Conservation (phyloP, 1,140 invertebrate genomes). For the Cotesia typhae region DNA sequence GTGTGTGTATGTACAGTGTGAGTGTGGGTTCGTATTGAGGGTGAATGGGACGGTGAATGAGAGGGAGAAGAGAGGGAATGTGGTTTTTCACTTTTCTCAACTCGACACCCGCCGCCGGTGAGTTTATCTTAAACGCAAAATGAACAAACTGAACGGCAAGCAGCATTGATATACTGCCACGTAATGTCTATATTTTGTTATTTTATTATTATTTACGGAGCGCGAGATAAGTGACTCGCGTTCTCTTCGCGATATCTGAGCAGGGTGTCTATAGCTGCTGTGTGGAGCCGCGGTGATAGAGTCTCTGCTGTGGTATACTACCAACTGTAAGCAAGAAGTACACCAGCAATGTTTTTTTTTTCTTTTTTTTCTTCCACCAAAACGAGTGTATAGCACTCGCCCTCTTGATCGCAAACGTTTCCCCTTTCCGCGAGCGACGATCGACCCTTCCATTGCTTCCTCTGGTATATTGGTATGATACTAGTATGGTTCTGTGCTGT, state of each 20-base stretch:
- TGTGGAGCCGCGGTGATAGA: slow-evolving; percentile 36
- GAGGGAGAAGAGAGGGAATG: not conserved
- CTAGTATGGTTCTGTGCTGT: slow-evolving; percentile 23
- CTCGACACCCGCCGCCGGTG: slow-evolving; percentile 14
- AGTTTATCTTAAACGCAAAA: slow-evolving; percentile 54
- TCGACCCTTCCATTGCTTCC: too few relatives aligned
- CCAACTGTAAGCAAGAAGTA: slow-evolving; percentile 27
- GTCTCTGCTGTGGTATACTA: not conserved
- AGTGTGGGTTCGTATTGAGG: slow-evolving; percentile 1
- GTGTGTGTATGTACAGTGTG: not conserved
- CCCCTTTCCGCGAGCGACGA: too few relatives aligned
- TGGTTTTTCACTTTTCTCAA: slow-evolving; percentile 27
- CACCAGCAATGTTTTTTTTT: slow-evolving; percentile 33
- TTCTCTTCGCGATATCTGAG: slow-evolving; percentile 19
- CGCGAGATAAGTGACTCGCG: slow-evolving; percentile 40
- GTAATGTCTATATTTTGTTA: slow-evolving; percentile 43
- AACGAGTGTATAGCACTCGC: too few relatives aligned
- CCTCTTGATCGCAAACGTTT: too few relatives aligned
- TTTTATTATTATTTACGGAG: slow-evolving; percentile 42
- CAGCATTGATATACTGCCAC: slow-evolving; percentile 38
- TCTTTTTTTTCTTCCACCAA: not conserved
- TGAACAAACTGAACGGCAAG: slow-evolving; percentile 37
- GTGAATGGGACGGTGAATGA: not conserved
- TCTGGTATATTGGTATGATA: not conserved
- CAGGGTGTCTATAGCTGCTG: not conserved